Evolutionary conservation across 2,113 vertebrate species (phyloP).

Genomic region (Cavia porcellus): DNA sequence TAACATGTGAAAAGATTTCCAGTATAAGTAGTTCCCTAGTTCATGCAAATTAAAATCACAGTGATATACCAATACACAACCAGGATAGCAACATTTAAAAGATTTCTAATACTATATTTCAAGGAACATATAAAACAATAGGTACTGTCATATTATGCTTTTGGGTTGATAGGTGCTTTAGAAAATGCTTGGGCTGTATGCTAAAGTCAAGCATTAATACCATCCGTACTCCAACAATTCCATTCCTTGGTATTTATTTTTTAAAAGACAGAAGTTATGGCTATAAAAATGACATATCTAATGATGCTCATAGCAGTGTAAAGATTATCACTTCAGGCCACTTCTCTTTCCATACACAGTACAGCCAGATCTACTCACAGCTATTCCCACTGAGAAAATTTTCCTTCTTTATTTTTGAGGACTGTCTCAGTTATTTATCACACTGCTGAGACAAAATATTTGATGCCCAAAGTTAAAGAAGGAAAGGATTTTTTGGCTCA

Average conservation of each 20-base stretch:
- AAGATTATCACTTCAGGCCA: not conserved
- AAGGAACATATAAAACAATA: not conserved
- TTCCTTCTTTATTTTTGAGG: not conserved
- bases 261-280: not conserved
- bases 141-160: not conserved
- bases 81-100: not conserved
- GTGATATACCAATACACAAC: not conserved
- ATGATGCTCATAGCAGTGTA: not conserved
- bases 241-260: not conserved
- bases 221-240: not conserved
- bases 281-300: not conserved
- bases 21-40: not conserved
- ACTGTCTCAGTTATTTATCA: not conserved
- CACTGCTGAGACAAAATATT: not conserved
- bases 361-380: not conserved
- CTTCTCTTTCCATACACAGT: not conserved
- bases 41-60: not conserved
- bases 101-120: not conserved
- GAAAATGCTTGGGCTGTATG: not conserved
- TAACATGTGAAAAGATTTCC: not conserved
- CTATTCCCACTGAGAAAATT: not conserved
- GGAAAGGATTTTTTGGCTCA: not conserved
- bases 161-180: not conserved
- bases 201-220: not conserved
- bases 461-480: not conserved